Evolutionary conservation across 1,140 invertebrate species (phyloP), one percentile per base, ranked within the genome.

Genomic region (Drosophila triauraria): DNA sequence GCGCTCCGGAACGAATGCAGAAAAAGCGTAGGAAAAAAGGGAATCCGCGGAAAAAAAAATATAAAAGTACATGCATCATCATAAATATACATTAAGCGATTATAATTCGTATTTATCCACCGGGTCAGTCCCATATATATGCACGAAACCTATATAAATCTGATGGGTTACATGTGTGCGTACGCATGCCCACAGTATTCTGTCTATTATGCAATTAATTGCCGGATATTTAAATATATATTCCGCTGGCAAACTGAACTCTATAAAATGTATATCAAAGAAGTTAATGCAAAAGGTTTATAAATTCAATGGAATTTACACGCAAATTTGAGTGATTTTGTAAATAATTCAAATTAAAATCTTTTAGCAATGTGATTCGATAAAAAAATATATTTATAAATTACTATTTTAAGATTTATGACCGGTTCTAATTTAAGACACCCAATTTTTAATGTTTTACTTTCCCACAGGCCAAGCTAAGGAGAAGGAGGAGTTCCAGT

Each of bases 401-500:
- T 30, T 6, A 30, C 0, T 30, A 30, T 30, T 30, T 6, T 6
- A 30, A 30, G 6, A 7, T 1, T 32, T 8, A 32, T 7, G 6
- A 4, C 6, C 4, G 27, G 25, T 20, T 20, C 20, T 20, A 20
- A 20, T 20, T 20, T 20, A 20, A 47, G 23, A 6, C 17, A 17
- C 4, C 4, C 4, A 17, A 17, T 9, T 44, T n/a, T n/a, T n/a
- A n/a, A n/a, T n/a, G 13, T 43, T 15, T 10, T 13, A 17, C 48
- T 51, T 35, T 47, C 51, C 50, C 54, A 4, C 47, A 93, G 92
- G 81, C 23, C 92, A 93, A 84, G 81, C 93, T 15, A 94, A 95
- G 38, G 95, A 95, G 68, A 94, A 95, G 51, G 95, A 95, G 75
- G 95, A 95, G 64, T 97, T 96, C 75, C 92, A 92, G 59, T 97